Evolutionary conservation across 2,888 invertebrate species (phyloP).

Genomic region (Temnothorax ravouxi): DNA sequence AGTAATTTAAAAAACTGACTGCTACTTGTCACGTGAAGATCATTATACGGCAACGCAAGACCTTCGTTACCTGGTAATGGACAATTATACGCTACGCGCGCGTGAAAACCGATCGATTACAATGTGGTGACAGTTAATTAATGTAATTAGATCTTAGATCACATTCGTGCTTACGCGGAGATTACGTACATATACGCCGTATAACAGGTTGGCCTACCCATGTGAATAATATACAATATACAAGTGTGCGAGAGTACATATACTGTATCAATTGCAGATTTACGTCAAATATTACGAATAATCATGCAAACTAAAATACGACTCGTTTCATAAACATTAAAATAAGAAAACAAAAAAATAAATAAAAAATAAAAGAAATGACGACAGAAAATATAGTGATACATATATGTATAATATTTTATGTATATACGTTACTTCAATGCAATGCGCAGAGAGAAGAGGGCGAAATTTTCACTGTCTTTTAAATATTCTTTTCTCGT

Average conservation of each 20-base stretch:
- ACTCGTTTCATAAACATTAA: background rate
- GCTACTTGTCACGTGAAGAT: conserved; percentile 16
- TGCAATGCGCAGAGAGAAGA: background rate
- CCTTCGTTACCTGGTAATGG: conserved; percentile 65
- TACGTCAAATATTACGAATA: background rate
- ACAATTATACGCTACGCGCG: conserved; percentile 55
- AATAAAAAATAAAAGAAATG: background rate
- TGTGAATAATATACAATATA: conserved; percentile 42
- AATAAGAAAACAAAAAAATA: background rate
- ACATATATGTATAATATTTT: conserved; percentile 3
- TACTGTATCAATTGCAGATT: background rate
- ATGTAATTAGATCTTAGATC: conserved; percentile 75
- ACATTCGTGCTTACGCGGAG: conserved; percentile 57
- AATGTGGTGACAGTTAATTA: conserved; percentile 73
- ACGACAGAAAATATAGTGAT: background rate
- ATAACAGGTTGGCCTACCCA: conserved; percentile 40
- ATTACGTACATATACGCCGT: conserved; percentile 55
- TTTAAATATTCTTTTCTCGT: conserved; percentile 13
- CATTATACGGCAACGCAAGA: conserved; percentile 49
- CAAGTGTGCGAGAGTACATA: background rate
- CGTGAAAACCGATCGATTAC: conserved; percentile 68
- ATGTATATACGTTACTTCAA: conserved; percentile 1
- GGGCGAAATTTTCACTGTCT: background rate
- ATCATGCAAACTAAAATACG: background rate
- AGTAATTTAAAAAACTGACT: conserved; percentile 61